Conservation (phyloP, 2,113 vertebrate species). For the Sorex fumeus region DNA sequence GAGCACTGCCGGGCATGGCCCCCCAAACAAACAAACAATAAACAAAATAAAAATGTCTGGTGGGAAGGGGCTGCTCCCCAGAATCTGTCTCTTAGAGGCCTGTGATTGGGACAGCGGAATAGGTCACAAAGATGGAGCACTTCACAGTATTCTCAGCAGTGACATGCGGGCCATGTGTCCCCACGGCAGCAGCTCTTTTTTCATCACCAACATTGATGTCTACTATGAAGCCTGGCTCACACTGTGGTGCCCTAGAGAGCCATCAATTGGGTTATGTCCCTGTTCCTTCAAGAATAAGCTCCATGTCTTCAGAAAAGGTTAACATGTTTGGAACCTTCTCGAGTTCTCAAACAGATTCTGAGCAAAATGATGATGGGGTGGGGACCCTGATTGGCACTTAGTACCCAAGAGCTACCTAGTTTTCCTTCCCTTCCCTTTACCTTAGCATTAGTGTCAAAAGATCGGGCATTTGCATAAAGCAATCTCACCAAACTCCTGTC, state of each 20-base stretch:
- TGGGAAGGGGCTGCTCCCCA: neutral
- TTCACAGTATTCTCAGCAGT: no score
- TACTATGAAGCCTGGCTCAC: neutral
- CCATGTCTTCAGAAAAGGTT: neutral
- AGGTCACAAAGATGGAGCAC: no score
- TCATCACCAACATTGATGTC: neutral
- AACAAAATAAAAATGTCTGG: no score
- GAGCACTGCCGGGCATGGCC: neutral
- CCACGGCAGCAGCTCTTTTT: neutral
- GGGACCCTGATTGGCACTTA: neutral
- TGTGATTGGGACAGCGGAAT: no score
- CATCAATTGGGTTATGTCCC: neutral
- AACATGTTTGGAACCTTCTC: neutral
- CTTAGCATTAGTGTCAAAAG: neutral
- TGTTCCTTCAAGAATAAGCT: neutral
- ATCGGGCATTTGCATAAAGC: neutral
- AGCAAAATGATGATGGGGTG: neutral
- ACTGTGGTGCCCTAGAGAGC: neutral
- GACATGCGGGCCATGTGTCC: no score
- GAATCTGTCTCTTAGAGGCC: no score
- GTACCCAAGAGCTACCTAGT: neutral
- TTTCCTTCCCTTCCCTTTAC: slow-evolving; percentile 23
- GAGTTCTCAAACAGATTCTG: neutral
- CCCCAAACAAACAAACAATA: no score
- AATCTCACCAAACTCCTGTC: neutral